Percentiles rank a stretch among this genome's conserved stretches.
Evolutionary conservation across 2,888 invertebrate genomes (phyloP).

Genomic region (Synergus japonicus): DNA sequence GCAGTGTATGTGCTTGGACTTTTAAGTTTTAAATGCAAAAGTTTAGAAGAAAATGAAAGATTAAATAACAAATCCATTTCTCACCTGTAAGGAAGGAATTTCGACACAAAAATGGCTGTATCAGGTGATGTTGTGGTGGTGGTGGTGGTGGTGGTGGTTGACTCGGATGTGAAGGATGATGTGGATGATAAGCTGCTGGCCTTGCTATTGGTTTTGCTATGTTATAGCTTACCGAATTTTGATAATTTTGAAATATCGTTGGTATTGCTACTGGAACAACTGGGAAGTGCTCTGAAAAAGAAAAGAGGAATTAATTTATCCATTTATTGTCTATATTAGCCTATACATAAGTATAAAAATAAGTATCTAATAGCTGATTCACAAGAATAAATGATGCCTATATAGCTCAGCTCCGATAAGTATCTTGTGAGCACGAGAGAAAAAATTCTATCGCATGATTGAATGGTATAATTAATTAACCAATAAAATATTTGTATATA

Average conservation of each 20-base stretch:
- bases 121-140: conserved; percentile 73
- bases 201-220: conserved; percentile 93
- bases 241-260: conserved; percentile 73
- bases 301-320: conserved; percentile 2
- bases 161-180: conserved; percentile 86
- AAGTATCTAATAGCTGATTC: too few relatives aligned
- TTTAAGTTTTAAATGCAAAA: not conserved
- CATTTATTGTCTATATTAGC: not conserved
- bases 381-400: too few relatives aligned
- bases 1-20: too few relatives aligned
- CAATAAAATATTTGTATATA: too few relatives aligned
- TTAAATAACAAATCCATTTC: conserved; percentile 49
- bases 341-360: too few relatives aligned
- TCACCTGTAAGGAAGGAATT: conserved; percentile 90
- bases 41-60: not conserved
- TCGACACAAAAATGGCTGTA: conserved; percentile 89
- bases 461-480: too few relatives aligned
- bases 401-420: too few relatives aligned
- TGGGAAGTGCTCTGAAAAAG: conserved; percentile 72
- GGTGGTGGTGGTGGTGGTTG: conserved; percentile 68
- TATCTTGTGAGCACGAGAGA: too few relatives aligned
- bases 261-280: conserved; percentile 72
- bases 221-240: conserved; percentile 80
- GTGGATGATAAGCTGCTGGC: conserved; percentile 81
- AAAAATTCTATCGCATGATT: too few relatives aligned